These are phyloP conservation scores for Geodia barretti DNA, from an alignment of 37 sponge, comb jelly and placozoan species.

Conservation along the genomic window DNA sequence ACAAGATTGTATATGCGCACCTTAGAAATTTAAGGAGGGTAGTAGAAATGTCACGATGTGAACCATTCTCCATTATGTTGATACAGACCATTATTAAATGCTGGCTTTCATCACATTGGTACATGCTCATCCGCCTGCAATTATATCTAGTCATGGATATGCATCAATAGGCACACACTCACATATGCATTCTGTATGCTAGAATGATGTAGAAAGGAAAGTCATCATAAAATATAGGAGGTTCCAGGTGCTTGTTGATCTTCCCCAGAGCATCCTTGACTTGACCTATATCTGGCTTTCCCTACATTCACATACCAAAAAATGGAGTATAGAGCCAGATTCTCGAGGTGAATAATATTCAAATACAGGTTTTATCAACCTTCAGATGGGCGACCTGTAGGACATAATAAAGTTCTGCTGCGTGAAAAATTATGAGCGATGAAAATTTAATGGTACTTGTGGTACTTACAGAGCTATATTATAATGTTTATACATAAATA, in stretches of 20 bases:
- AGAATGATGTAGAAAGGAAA: constrained; percentile 63
- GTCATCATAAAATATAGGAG: constrained; percentile 26
- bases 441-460: too few relatives aligned
- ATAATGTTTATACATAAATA: too few relatives aligned
- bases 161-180: neutral
- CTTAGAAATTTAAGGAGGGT: neutral
- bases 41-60: neutral
- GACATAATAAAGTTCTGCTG: too few relatives aligned
- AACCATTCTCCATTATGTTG: constrained; percentile 17
- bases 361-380: too few relatives aligned
- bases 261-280: constrained; percentile 31
- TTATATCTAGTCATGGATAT: neutral
- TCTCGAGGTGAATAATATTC: too few relatives aligned
- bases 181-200: constrained; percentile 37
- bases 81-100: constrained; percentile 31
- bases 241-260: constrained; percentile 10
- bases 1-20: too few relatives aligned
- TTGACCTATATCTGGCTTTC: constrained; percentile 33
- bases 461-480: too few relatives aligned
- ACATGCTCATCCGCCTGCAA: constrained; percentile 4
- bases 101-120: constrained; percentile 45
- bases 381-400: too few relatives aligned
- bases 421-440: too few relatives aligned
- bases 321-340: too few relatives aligned
- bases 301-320: too few relatives aligned